A percentile compares a stretch with the other conserved stretches of the same genome.
Conservation (phyloP, 1,140 invertebrate genomes). For the Meloidogyne hapla region DNA sequence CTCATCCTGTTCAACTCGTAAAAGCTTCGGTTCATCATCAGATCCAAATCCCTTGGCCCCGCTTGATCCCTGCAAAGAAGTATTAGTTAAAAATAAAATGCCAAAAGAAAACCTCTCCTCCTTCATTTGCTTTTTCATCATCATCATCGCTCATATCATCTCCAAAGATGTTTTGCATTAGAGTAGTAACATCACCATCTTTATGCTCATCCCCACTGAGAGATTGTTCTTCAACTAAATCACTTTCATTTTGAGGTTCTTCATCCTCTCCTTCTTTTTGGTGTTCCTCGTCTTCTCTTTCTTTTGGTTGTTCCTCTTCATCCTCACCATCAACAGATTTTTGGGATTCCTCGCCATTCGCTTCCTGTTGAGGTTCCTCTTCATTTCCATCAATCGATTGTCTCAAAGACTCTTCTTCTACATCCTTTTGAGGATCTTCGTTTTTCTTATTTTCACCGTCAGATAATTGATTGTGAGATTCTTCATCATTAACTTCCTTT, state of each 20-base stretch:
- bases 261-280: not conserved
- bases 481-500: not conserved
- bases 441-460: slow-evolving; percentile 27
- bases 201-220: not conserved
- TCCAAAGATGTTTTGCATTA: slow-evolving; percentile 55
- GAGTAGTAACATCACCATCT: not conserved
- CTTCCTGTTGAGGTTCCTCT: not conserved
- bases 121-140: slow-evolving; percentile 31
- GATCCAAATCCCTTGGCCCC: not conserved
- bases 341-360: slow-evolving; percentile 15
- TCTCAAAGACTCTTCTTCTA: not conserved
- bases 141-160: slow-evolving; percentile 43
- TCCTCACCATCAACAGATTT: slow-evolving; percentile 17
- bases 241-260: not conserved
- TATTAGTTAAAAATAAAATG: not conserved
- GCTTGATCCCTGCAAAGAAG: not conserved
- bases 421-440: slow-evolving; percentile 23
- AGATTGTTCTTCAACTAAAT: not conserved
- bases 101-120: slow-evolving; percentile 17
- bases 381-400: not conserved
- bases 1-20: slow-evolving; percentile 30
- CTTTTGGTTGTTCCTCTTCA: slow-evolving; percentile 29
- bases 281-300: not conserved
- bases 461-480: not conserved
- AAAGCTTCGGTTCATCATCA: slow-evolving; percentile 28